These are phyloP conservation scores for Ceyx melanurus DNA, from an alignment of 2,113 vertebrate species.

Conservation along the genomic window DNA sequence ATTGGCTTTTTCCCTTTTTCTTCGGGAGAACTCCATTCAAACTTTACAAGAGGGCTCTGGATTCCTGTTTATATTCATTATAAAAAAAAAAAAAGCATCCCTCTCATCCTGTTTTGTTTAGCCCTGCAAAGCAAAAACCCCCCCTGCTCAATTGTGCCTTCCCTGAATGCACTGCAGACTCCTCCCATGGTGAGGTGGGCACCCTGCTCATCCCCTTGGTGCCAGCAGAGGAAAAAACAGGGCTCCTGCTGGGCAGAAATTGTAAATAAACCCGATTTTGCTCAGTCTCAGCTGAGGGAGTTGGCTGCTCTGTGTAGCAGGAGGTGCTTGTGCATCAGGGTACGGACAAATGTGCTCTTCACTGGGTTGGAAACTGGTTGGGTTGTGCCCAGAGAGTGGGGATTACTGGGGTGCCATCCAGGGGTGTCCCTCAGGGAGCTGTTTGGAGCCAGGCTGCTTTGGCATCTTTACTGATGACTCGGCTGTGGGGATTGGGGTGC, in stretches of 20 bases:
- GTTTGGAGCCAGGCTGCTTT: too few species aligned
- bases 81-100: neutral
- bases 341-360: too few species aligned
- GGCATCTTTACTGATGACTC: too few species aligned
- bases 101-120: neutral
- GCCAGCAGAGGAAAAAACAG: neutral
- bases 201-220: neutral
- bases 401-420: too few species aligned
- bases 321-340: neutral
- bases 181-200: neutral
- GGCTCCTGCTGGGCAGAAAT: neutral
- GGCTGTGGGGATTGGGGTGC: too few species aligned
- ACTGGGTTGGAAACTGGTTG: too few species aligned
- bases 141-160: neutral
- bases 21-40: neutral
- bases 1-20: neutral
- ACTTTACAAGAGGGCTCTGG: neutral
- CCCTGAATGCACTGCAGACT: neutral
- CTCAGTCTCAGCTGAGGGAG: neutral
- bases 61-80: neutral
- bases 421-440: too few species aligned
- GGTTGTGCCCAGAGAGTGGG: too few species aligned
- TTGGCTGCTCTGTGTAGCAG: rapidly evolving
- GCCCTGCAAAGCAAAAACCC: neutral
- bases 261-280: neutral